phyloP scores from a whole-genome alignment of 2,797 vertebrate genomes.

The Huso huso region DNA sequence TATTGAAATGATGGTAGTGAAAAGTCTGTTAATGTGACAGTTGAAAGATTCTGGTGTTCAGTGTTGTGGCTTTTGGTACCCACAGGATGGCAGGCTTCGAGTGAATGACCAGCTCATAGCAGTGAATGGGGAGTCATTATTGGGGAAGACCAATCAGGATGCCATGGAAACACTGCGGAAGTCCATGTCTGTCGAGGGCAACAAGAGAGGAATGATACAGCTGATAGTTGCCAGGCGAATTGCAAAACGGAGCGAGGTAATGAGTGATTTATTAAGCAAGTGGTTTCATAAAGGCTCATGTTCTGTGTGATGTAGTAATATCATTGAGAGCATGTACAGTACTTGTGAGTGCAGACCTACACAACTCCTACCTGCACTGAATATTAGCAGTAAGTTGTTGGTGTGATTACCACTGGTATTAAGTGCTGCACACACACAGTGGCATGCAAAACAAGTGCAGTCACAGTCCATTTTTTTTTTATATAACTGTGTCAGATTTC shows the following conservation, averaged over 20 bases:
- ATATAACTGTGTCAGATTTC: too few relatives aligned
- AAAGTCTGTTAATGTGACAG: too few relatives aligned
- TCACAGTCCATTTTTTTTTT: not conserved
- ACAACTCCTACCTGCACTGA: slow-evolving; percentile 16
- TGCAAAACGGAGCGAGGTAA: slow-evolving; percentile 75
- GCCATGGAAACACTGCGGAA: slow-evolving; percentile 90
- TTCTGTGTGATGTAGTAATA: slow-evolving; percentile 14
- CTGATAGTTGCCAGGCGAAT: slow-evolving; percentile 81
- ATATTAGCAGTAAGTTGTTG: slow-evolving; percentile 27
- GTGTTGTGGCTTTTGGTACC: not conserved
- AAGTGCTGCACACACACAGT: not conserved
- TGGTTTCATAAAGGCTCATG: not conserved
- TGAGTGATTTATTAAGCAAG: not conserved
- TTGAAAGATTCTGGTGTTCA: too few relatives aligned
- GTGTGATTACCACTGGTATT: slow-evolving; percentile 13
- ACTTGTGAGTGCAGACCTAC: slow-evolving; percentile 1
- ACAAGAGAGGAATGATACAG: slow-evolving; percentile 93
- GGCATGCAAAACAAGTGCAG: slow-evolving; percentile 29
- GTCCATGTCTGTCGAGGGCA: slow-evolving; percentile 93
- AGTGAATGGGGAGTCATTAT: slow-evolving; percentile 84
- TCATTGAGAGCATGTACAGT: not conserved
- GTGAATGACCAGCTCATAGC: slow-evolving; percentile 94
- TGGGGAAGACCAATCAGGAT: slow-evolving; percentile 89
- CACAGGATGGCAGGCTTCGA: slow-evolving; percentile 83
- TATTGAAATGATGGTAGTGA: too few relatives aligned